Conservation (phyloP, 2,888 invertebrate species). For the Branchipolynoe longqiensis region DNA sequence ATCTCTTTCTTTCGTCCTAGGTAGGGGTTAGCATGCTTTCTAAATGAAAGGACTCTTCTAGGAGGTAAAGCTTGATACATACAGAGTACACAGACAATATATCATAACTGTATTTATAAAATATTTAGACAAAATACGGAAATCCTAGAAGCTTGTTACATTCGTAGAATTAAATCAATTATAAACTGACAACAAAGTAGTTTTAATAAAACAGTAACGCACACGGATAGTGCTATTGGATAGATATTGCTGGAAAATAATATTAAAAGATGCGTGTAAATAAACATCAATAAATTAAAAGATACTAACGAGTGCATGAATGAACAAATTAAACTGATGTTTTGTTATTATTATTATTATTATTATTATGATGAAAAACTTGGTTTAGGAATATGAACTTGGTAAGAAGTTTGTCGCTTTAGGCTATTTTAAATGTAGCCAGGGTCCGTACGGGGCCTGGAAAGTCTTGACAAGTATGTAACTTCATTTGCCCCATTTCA, state of each 20-base stretch:
- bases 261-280: conserved; percentile 8
- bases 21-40: not conserved
- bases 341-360: conserved; percentile 1
- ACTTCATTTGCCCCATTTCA: too few species aligned
- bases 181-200: conserved; percentile 5
- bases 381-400: not conserved
- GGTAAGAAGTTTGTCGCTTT: not conserved
- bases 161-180: not conserved
- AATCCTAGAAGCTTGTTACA: conserved; percentile 16
- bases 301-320: not conserved
- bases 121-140: not conserved
- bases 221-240: not conserved
- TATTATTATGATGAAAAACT: not conserved
- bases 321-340: too few species aligned
- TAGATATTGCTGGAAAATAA: not conserved
- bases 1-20: not conserved
- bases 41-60: not conserved
- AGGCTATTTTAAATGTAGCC: too few species aligned
- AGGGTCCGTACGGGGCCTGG: too few species aligned
- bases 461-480: too few species aligned
- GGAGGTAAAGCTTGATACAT: not conserved
- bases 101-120: not conserved
- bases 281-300: not conserved
- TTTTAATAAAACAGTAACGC: conserved; percentile 5
- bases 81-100: not conserved